A percentile compares a stretch with the other conserved stretches of the same genome.
Conservation (phyloP, 2,113 vertebrate genomes). For the Nesospiza acunhae region DNA sequence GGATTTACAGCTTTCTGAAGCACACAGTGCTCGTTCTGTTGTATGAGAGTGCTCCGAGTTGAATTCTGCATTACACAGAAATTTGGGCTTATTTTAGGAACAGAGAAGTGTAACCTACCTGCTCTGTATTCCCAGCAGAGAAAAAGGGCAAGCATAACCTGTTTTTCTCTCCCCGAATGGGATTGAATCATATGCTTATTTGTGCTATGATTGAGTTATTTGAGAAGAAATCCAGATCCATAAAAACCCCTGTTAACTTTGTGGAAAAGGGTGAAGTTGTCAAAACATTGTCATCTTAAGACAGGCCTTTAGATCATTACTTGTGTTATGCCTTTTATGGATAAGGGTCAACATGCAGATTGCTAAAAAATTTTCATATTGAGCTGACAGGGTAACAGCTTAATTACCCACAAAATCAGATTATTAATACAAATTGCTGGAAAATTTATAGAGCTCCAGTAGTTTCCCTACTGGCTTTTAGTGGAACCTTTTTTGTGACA, state of each 20-base stretch:
- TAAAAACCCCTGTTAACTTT: background rate
- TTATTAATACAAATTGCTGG: background rate
- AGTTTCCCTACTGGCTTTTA: background rate
- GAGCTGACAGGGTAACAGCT: background rate
- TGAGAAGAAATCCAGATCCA: background rate
- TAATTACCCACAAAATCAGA: background rate
- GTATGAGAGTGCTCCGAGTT: background rate
- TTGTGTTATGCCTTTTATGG: background rate
- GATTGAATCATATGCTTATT: background rate
- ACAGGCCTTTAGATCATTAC: background rate
- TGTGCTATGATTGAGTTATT: background rate
- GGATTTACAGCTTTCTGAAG: constrained; percentile 11
- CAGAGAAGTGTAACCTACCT: background rate
- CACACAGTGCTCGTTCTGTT: background rate
- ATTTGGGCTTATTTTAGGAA: background rate
- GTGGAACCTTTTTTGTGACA: background rate
- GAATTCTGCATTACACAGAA: background rate
- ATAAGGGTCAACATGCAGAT: background rate
- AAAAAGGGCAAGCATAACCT: background rate
- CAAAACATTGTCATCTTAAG: background rate
- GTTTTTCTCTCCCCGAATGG: background rate
- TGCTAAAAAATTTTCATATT: background rate
- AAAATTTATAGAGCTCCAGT: background rate
- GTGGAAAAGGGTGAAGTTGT: background rate
- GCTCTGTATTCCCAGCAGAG: background rate